Base-by-base conservation (phyloP, 1,140 invertebrate species). In the Trichonephila inaurata region DNA sequence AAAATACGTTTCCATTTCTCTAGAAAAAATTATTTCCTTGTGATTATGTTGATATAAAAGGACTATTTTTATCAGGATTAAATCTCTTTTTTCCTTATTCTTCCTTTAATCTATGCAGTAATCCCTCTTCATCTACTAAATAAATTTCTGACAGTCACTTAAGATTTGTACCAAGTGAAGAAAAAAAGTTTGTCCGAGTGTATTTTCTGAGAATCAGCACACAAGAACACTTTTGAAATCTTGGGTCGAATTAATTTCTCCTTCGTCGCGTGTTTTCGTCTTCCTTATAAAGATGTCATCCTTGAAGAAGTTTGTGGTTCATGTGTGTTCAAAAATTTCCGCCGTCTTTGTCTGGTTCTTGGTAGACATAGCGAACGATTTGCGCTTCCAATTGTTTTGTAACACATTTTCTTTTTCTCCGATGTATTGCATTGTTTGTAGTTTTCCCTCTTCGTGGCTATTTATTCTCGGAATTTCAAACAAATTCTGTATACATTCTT, bases 281-380 rank as follows among this genome's bases (percentile, higher is more conserved):
- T 77, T 77, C 69, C 69, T 77, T 77, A 33, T 77, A 77, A 77
- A 77, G 69, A 77, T 33, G 69, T 77, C 69, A 77, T 77, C 69
- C 69, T 77, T 77, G 69, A 28, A 77, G 16, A 24, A 33, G 28
- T 24, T 24, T 77, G 69, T 24, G 18, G 16, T 77, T 18, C 69
- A 77, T 33, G 28, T 24, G 28, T 77, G 69, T 33, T 77, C 28
- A 69, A 16, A 77, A 33, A 0, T 77, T 16, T 40, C 28, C 28
- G 28, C 12, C 69, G 12, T 77, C 6, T 33, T 51, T 8, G 44
- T 51, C 8, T 33, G 28, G 16, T 62, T 62, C 5, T 2, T 62
- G 19, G 14, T 62, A 62, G 2, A 21, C 19, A 19, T 28, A 62
- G 14, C 61, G 1, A 16, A 16, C 19, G 61, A 62, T 1, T 62